Conservation (phyloP, 2,888 invertebrate species). For the Drosophila lutescens region DNA sequence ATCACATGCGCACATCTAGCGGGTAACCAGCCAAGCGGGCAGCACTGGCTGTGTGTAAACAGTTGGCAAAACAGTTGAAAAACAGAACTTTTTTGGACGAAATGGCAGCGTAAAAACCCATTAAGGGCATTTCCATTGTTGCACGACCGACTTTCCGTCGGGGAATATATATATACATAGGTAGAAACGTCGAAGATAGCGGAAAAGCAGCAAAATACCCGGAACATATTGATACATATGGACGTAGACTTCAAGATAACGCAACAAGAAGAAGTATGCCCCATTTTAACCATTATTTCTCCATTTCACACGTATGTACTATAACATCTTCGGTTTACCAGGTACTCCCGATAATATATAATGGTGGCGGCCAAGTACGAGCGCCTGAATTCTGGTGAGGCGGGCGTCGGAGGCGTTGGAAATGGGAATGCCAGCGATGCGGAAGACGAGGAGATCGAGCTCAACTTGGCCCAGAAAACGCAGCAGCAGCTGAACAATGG, state of each 20-base stretch:
- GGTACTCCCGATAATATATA: slow-evolving; percentile 42
- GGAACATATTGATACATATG: slow-evolving; percentile 51
- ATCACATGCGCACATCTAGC: background rate
- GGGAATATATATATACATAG: background rate
- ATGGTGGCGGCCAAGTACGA: slow-evolving; percentile 81
- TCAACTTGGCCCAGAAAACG: slow-evolving; percentile 52
- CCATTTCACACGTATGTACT: slow-evolving; percentile 8
- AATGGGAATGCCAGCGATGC: slow-evolving; percentile 44
- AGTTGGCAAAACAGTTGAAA: slow-evolving; percentile 55
- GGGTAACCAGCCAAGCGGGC: background rate
- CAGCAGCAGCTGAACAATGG: slow-evolving; percentile 21
- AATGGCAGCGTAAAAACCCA: slow-evolving; percentile 36
- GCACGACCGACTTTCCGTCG: slow-evolving; percentile 1
- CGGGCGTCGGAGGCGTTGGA: slow-evolving; percentile 29
- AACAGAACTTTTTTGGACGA: slow-evolving; percentile 26
- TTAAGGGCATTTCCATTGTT: slow-evolving; percentile 18
- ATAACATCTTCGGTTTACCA: background rate
- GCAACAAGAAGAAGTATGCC: slow-evolving; percentile 6
- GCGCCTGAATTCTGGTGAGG: slow-evolving; percentile 70
- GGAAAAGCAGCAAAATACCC: background rate
- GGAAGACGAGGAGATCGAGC: slow-evolving; percentile 78
- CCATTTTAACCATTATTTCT: too few relatives aligned
- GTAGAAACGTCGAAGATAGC: slow-evolving; percentile 1
- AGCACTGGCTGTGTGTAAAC: slow-evolving; percentile 56
- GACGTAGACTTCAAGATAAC: slow-evolving; percentile 39